phyloP scores from a whole-genome alignment of 1,140 invertebrate species.

The Camponotus pennsylvanicus region DNA sequence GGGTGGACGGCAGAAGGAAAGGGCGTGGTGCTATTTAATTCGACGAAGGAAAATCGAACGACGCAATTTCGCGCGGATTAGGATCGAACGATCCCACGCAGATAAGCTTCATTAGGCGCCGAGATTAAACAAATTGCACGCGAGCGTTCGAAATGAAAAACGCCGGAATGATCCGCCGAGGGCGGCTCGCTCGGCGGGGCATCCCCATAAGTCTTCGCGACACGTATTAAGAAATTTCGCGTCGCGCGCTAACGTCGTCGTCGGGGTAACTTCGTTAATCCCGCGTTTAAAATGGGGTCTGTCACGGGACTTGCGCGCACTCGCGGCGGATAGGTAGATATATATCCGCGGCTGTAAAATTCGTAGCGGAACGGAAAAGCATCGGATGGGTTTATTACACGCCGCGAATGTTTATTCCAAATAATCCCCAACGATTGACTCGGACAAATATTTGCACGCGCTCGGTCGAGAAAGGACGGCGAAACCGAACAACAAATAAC shows the following conservation, averaged over 20 bases:
- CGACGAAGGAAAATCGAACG: slow-evolving; percentile 52
- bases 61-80: slow-evolving; percentile 64
- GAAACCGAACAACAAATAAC: slow-evolving; percentile 34
- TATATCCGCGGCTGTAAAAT: slow-evolving; percentile 13
- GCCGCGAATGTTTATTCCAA: slow-evolving; percentile 60
- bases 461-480: slow-evolving; percentile 24
- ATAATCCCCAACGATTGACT: slow-evolving; percentile 20
- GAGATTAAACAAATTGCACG: slow-evolving; percentile 68
- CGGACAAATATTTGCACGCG: slow-evolving; percentile 56
- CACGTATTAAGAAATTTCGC: slow-evolving; percentile 59
- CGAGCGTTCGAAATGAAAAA: slow-evolving; percentile 67
- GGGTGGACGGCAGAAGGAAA: slow-evolving; percentile 31
- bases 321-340: background rate
- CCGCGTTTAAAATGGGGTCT: slow-evolving; percentile 47
- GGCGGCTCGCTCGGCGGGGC: background rate
- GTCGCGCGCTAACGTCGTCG: slow-evolving; percentile 24
- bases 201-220: slow-evolving; percentile 52
- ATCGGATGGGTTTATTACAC: slow-evolving; percentile 37
- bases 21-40: slow-evolving; percentile 41
- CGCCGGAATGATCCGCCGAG: slow-evolving; percentile 43
- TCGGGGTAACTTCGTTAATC: slow-evolving; percentile 57
- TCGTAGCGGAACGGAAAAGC: background rate
- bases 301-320: background rate
- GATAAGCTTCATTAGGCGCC: slow-evolving; percentile 66
- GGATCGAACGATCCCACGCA: slow-evolving; percentile 59